These are phyloP conservation scores for Natator depressus DNA, from an alignment of 2,113 vertebrate species.

Conservation along the genomic window DNA sequence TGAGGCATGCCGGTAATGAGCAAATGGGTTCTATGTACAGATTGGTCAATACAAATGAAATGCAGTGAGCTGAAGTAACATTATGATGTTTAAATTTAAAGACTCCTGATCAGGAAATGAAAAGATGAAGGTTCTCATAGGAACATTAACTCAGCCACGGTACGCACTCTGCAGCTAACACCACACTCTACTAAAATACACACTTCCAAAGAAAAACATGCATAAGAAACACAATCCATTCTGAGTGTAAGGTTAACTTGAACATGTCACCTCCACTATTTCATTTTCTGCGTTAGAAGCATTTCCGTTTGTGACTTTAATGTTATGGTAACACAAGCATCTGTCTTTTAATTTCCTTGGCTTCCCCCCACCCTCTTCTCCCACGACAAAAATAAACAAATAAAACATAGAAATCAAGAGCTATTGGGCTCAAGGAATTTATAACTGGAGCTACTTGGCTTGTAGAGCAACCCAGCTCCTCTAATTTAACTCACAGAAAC, in stretches of 20 bases:
- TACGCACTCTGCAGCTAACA: not conserved
- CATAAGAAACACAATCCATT: constrained; percentile 18
- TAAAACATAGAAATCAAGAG: not conserved
- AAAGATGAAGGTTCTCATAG: constrained; percentile 9
- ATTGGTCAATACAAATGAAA: not conserved
- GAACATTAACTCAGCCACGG: constrained; percentile 5
- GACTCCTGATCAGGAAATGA: not conserved
- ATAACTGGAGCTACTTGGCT: not conserved
- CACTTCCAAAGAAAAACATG: not conserved
- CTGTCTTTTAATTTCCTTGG: not conserved
- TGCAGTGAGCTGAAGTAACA: not conserved
- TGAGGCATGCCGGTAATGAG: not conserved
- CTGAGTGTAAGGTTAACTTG: not conserved
- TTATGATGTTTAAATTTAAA: not conserved
- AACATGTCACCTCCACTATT: constrained; percentile 30
- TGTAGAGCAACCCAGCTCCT: not conserved
- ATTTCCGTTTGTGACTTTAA: constrained; percentile 22
- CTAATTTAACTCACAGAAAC: not conserved
- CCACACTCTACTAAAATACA: not conserved
- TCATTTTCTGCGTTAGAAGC: constrained; percentile 17
- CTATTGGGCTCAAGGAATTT: not conserved
- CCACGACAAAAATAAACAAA: not conserved
- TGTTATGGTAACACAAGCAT: not conserved
- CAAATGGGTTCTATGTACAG: not conserved
- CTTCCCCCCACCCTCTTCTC: not conserved